phyloP scores from a whole-genome alignment of 2,113 vertebrate species.

The Petroica traversi region DNA sequence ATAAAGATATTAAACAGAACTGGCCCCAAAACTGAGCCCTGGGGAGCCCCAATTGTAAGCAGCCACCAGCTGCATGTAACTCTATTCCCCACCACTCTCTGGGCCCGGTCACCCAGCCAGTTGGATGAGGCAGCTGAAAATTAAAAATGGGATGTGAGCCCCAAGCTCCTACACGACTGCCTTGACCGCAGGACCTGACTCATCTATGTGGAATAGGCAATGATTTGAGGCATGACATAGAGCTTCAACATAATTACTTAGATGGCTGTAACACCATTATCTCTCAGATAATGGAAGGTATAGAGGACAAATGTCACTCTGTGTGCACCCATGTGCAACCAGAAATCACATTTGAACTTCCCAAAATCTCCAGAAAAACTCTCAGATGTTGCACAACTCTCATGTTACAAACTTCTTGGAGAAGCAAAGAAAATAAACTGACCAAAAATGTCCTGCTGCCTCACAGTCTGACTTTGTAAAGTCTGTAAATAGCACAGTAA shows the following conservation, averaged over 20 bases:
- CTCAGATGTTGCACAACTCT: neutral
- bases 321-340: neutral
- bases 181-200: neutral
- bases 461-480: neutral
- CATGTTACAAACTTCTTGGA: neutral
- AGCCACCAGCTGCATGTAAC: neutral
- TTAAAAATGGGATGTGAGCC: neutral
- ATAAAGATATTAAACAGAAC: neutral
- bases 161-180: neutral
- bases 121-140: neutral
- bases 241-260: neutral
- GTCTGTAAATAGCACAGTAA: neutral
- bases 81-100: neutral
- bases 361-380: neutral
- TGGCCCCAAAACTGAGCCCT: neutral
- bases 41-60: neutral
- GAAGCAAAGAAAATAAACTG: neutral
- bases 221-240: neutral
- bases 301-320: neutral
- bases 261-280: neutral
- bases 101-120: accelerated
- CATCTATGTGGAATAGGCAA: neutral
- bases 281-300: neutral
- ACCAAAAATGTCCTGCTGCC: accelerated
- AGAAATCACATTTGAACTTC: neutral